Evolutionary conservation across 2,797 vertebrate species (phyloP).

Genomic region (Percopsis omiscomaycus): DNA sequence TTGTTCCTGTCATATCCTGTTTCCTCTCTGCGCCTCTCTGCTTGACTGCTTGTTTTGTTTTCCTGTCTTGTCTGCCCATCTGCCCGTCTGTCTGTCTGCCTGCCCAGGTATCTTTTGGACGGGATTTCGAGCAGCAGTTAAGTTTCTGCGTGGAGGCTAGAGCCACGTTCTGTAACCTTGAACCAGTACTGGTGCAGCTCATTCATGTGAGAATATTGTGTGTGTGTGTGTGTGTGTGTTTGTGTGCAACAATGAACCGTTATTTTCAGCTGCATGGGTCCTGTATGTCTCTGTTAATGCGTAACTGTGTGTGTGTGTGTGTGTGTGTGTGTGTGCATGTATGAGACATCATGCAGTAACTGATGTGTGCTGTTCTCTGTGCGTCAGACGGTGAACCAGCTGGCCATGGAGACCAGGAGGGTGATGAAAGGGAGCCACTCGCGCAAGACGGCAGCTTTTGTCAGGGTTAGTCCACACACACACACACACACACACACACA

Average conservation of each 20-base stretch:
- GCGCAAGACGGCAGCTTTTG: conserved; percentile 93
- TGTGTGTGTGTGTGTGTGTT: neutral
- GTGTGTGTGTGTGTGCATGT: neutral
- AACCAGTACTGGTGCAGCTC: conserved; percentile 91
- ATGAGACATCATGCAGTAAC: too few relatives aligned
- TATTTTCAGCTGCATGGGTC: too few relatives aligned
- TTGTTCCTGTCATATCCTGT: neutral
- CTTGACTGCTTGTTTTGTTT: neutral
- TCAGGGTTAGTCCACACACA: conserved; percentile 82
- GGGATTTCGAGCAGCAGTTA: conserved; percentile 97
- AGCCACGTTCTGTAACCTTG: conserved; percentile 95
- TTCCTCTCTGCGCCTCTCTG: neutral
- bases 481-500: neutral
- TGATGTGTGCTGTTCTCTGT: neutral
- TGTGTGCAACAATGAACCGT: neutral
- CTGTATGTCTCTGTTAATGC: neutral
- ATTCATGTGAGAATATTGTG: conserved; percentile 85
- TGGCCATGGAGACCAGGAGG: conserved; percentile 94
- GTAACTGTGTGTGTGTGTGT: neutral
- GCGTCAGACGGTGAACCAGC: conserved; percentile 88
- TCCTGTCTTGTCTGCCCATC: neutral
- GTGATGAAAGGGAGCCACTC: conserved; percentile 96
- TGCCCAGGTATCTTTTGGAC: conserved; percentile 91
- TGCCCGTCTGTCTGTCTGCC: neutral
- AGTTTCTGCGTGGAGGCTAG: conserved; percentile 97